phyloP scores from a whole-genome alignment of 1,140 invertebrate genomes.

The Hypothenemus hampei region DNA sequence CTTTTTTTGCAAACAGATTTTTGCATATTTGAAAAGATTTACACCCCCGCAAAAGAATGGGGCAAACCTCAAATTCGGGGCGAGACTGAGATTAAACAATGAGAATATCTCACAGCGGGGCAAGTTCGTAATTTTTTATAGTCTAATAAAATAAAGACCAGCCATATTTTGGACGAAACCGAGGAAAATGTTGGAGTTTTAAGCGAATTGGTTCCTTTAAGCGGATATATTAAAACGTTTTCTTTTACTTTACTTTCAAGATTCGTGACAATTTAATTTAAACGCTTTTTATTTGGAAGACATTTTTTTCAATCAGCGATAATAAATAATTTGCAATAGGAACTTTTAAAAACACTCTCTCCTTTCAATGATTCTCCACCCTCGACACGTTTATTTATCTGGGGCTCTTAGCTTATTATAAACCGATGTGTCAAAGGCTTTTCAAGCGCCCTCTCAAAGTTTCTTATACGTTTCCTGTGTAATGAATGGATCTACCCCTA shows the following conservation, averaged over 20 bases:
- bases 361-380: not conserved
- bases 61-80: not conserved
- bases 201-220: not conserved
- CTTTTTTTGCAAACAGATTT: no score
- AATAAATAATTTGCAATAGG: not conserved
- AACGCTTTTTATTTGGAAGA: not conserved
- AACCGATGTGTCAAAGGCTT: slow-evolving; percentile 22
- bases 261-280: not conserved
- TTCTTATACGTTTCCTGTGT: slow-evolving; percentile 18
- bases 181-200: not conserved
- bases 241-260: not conserved
- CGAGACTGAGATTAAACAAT: not conserved
- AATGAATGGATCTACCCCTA: slow-evolving; percentile 24
- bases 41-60: not conserved
- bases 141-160: not conserved
- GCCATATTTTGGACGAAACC: not conserved
- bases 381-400: slow-evolving; percentile 10
- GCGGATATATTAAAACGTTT: not conserved
- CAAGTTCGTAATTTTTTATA: not conserved
- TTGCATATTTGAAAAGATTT: not conserved
- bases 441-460: slow-evolving; percentile 5
- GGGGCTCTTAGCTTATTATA: slow-evolving; percentile 18
- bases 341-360: not conserved
- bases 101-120: not conserved
- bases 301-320: not conserved